Evolutionary conservation across 2,888 invertebrate species (phyloP), one percentile per base, ranked within the genome.

Genomic region (Taenaris catops): DNA sequence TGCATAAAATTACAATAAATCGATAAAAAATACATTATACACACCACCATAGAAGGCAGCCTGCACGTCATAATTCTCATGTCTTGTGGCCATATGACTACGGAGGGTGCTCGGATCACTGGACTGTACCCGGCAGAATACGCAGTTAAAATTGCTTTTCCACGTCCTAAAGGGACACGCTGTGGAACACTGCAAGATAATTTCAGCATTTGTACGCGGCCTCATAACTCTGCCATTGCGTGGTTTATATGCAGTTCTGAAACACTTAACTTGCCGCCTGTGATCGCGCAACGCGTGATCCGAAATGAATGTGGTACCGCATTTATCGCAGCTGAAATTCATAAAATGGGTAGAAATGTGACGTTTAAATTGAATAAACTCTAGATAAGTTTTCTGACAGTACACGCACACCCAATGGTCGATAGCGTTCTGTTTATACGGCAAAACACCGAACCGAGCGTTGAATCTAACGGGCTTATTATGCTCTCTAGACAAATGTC

Each of bases 21-120:
- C n/a, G n/a, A n/a, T n/a, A n/a, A n/a, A n/a, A n/a, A n/a, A n/a
- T n/a, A n/a, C n/a, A n/a, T n/a, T n/a, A n/a, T n/a, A n/a, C n/a
- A n/a, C n/a, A n/a, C n/a, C n/a, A n/a, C n/a, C 84, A 41, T 86
- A 86, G 44, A 86, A 86, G 0, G 84, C 86, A 0, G 71, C 53
- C 49, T 78, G 73, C 0, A 81, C 74, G 19, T 81, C 74, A 37
- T 76, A 84, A 26, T 80, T 72, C 0, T 69, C 66, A 23, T 86
- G 86, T 7, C 68, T 55, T 0, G 67, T 63, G 0, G 65, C 63
- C 38, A 83, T 65, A 36, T 86, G 86, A 23, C 59, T 55, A 8
- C 86, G 53, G 1, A 86, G 55, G 8, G 60, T 66, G 29, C 61
- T 66, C 0, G 86, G 86, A 43, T 83, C 78, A 26, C 59, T 76